Conservation (phyloP, 2,888 invertebrate species). For the Drosophila barbarae region DNA sequence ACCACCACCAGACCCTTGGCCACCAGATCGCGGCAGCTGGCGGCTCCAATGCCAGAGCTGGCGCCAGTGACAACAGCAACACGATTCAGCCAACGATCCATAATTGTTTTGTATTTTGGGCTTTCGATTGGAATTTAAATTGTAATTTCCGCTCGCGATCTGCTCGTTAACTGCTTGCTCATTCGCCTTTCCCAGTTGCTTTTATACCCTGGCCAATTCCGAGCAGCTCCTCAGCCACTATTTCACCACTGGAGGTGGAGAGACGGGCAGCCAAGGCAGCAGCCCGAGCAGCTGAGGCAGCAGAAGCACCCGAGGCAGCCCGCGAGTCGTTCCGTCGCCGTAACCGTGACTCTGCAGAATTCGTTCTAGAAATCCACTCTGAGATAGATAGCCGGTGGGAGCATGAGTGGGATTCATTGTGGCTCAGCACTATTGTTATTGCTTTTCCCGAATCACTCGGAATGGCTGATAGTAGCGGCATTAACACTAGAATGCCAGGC, state of each 20-base stretch:
- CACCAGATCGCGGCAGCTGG: constrained; percentile 78
- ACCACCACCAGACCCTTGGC: constrained; percentile 81
- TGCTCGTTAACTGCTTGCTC: constrained; percentile 4
- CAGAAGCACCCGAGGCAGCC: background rate
- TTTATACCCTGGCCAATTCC: constrained; percentile 1
- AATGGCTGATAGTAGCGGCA: background rate
- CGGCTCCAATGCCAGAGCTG: constrained; percentile 83
- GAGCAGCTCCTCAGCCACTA: background rate
- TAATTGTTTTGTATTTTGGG: background rate
- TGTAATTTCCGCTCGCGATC: background rate
- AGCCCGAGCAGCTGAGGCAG: background rate
- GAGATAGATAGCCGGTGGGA: background rate
- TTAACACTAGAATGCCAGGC: too few species aligned
- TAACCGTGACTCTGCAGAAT: constrained; percentile 16
- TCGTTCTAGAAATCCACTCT: background rate
- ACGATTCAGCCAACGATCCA: constrained; percentile 82
- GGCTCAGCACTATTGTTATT: constrained; percentile 14
- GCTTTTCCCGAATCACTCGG: background rate
- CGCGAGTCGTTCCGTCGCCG: background rate
- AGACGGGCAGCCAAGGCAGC: background rate
- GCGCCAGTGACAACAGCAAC: constrained; percentile 84
- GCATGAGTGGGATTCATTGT: constrained; percentile 15
- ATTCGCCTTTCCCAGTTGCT: background rate
- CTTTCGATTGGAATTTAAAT: background rate
- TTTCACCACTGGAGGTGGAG: constrained; percentile 1